Evolutionary conservation across 2,797 vertebrate genomes (phyloP).

Genomic region (Sphenodon punctatus): DNA sequence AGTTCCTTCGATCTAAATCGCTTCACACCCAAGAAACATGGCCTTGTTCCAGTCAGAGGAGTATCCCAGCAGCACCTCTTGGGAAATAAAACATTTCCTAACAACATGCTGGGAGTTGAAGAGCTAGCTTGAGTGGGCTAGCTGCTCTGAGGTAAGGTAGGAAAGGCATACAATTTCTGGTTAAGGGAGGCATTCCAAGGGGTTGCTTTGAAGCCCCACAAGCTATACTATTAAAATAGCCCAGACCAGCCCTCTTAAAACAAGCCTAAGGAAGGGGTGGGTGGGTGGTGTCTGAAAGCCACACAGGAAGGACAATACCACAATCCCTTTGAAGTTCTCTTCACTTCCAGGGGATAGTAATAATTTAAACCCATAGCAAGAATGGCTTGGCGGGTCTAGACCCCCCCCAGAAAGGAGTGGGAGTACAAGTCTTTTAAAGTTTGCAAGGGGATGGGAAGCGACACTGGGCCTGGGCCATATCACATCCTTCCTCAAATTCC

Average conservation of each 20-base stretch:
- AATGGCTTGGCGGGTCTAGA: neutral
- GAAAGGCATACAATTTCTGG: slow-evolving; percentile 1
- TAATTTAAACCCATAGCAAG: neutral
- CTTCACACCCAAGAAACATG: slow-evolving; percentile 41
- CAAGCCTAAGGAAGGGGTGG: slow-evolving; percentile 52
- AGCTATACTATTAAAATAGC: neutral
- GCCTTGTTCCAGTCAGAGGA: slow-evolving; percentile 3
- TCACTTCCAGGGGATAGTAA: neutral
- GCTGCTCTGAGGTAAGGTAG: neutral
- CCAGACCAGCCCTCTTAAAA: slow-evolving; percentile 10
- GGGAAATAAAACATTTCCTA: slow-evolving; percentile 3
- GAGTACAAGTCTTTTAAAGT: neutral
- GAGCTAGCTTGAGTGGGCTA: slow-evolving; percentile 36
- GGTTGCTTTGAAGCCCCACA: slow-evolving; percentile 26
- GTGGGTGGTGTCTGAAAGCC: slow-evolving; percentile 17
- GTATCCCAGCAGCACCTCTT: slow-evolving; percentile 48
- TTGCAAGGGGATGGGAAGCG: neutral
- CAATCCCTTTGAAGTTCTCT: slow-evolving; percentile 31
- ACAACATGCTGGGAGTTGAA: slow-evolving; percentile 29
- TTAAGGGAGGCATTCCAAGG: neutral
- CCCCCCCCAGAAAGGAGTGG: neutral
- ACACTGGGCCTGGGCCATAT: no score
- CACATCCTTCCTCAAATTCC: no score
- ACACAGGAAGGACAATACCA: slow-evolving; percentile 48
- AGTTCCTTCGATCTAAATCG: slow-evolving; percentile 5